Evolutionary conservation across 2,888 invertebrate genomes (phyloP).

Genomic region (Maniola hyperantus): DNA sequence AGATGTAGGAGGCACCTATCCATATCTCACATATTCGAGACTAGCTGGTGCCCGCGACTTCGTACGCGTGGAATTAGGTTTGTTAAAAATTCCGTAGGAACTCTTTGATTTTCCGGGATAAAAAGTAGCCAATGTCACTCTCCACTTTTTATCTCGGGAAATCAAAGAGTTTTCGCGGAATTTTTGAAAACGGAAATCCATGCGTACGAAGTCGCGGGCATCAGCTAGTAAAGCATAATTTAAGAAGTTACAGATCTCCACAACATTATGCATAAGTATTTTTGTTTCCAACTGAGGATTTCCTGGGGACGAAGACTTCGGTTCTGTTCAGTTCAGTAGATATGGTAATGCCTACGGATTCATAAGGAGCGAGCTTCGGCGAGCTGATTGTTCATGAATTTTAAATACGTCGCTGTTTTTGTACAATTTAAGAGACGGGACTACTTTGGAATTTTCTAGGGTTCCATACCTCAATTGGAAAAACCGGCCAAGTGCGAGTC

Average conservation of each 20-base stretch:
- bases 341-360: constrained; percentile 42
- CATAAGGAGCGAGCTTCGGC: constrained; percentile 33
- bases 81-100: no score
- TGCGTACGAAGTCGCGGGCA: no score
- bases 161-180: no score
- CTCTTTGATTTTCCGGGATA: no score
- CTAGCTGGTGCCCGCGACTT: no score
- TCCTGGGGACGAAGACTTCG: constrained; percentile 28
- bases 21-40: neutral
- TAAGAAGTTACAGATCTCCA: constrained; percentile 1
- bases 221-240: neutral
- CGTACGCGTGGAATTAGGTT: neutral
- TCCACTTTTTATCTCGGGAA: no score
- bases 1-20: neutral
- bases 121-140: no score
- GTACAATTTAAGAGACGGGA: constrained; percentile 35
- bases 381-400: constrained; percentile 47
- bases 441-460: constrained; percentile 32
- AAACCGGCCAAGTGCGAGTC: no score
- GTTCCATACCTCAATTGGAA: no score
- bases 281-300: constrained; percentile 23
- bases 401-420: constrained; percentile 43
- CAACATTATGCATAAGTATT: constrained; percentile 18
- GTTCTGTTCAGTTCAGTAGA: constrained; percentile 30
- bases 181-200: no score